A percentile compares a stretch with the other conserved stretches of the same genome.
These are phyloP conservation scores for Babylonia areolata DNA, from an alignment of 1,140 invertebrate species.

Conservation along the genomic window DNA sequence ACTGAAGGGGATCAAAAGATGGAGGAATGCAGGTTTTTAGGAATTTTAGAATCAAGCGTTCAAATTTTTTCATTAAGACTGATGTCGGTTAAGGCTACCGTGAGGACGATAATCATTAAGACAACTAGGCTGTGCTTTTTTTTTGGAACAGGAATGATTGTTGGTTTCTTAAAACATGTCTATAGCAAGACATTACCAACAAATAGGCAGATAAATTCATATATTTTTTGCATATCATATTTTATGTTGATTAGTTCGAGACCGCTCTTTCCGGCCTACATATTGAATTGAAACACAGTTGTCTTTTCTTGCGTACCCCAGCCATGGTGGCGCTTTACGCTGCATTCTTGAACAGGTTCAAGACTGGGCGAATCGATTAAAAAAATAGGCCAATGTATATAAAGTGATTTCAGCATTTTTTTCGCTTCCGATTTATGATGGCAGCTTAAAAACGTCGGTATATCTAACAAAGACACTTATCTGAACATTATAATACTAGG, in stretches of 20 bases:
- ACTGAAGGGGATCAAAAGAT: too few species aligned
- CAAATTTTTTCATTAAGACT: too few species aligned
- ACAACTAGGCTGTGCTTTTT: too few species aligned
- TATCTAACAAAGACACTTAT: not conserved
- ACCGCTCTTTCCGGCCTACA: not conserved
- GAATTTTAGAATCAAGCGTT: too few species aligned
- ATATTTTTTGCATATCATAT: not conserved
- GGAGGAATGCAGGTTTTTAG: too few species aligned
- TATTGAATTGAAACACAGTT: not conserved
- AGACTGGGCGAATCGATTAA: not conserved
- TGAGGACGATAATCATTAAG: too few species aligned
- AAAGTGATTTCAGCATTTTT: not conserved
- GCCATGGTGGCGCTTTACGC: not conserved
- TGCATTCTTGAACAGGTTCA: not conserved
- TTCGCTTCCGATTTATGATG: not conserved
- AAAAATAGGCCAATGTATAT: not conserved
- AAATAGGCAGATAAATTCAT: too few species aligned
- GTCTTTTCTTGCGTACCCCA: not conserved
- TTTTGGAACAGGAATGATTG: too few species aligned
- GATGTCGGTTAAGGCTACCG: too few species aligned
- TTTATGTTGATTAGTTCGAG: not conserved
- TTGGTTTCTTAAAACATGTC: not conserved
- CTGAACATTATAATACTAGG: not conserved
- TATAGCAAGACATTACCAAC: too few species aligned
- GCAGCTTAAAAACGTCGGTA: not conserved